A percentile compares a stretch with the other conserved stretches of the same genome.
Evolutionary conservation across 2,113 vertebrate species (phyloP).

Genomic region (Lota lota): DNA sequence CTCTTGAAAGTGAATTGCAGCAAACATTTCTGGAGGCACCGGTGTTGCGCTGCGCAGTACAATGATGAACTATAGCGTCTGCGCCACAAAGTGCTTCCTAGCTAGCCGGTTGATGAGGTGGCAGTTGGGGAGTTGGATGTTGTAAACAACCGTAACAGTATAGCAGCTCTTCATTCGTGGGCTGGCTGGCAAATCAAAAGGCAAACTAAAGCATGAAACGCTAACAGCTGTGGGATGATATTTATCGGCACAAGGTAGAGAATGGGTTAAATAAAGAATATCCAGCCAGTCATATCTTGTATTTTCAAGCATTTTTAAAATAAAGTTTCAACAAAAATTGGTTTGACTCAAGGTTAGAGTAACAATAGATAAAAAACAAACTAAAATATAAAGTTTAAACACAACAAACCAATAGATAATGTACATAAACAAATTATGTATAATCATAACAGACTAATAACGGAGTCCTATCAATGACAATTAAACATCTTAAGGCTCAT

Average conservation of each 20-base stretch:
- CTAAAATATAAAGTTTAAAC: no score
- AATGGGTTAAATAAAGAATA: slow-evolving; percentile 21
- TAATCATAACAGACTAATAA: neutral
- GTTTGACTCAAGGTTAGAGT: no score
- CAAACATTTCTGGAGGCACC: slow-evolving; percentile 21
- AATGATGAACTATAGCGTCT: slow-evolving; percentile 21
- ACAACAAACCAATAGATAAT: slow-evolving; percentile 30
- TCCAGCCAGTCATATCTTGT: slow-evolving; percentile 12
- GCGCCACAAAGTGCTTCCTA: slow-evolving; percentile 6
- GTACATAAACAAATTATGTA: slow-evolving; percentile 9
- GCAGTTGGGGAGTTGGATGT: no score
- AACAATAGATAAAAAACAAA: no score
- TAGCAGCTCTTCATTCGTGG: no score
- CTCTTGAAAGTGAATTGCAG: slow-evolving; percentile 32
- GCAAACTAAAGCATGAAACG: neutral
- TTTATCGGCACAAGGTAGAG: slow-evolving; percentile 19
- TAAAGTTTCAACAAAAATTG: no score
- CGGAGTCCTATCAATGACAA: neutral
- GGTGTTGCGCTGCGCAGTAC: slow-evolving; percentile 36
- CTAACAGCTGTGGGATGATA: slow-evolving; percentile 33
- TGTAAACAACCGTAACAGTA: no score
- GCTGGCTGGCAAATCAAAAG: no score
- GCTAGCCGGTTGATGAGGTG: no score
- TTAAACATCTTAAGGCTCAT: no score
- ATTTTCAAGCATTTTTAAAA: neutral